Conservation (phyloP, 2,888 invertebrate genomes). For the Hirtodrosophila alboralis region DNA sequence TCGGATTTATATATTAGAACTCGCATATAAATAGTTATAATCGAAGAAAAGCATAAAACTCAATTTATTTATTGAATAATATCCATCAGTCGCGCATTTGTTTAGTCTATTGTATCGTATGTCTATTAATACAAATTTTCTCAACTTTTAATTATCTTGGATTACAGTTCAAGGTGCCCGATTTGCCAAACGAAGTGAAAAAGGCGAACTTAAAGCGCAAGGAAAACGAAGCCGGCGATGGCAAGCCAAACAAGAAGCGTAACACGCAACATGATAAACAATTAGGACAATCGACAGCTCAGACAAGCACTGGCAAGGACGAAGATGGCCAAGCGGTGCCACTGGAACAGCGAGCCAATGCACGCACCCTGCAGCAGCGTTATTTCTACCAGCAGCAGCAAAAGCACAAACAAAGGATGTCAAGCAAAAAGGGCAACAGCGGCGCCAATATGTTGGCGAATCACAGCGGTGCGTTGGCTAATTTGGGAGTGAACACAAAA, state of each 20-base stretch:
- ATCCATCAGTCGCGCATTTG: too few relatives aligned
- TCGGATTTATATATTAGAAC: too few relatives aligned
- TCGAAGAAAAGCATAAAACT: too few relatives aligned
- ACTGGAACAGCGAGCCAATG: constrained; percentile 54
- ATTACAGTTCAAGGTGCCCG: constrained; percentile 78
- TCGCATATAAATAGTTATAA: too few relatives aligned
- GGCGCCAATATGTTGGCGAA: constrained; percentile 35
- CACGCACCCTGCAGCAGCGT: constrained; percentile 63
- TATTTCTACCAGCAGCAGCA: constrained; percentile 76
- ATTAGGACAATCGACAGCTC: constrained; percentile 31
- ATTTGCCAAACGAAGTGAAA: constrained; percentile 72
- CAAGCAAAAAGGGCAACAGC: constrained; percentile 63
- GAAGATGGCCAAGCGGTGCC: constrained; percentile 50
- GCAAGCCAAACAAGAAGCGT: constrained; percentile 62
- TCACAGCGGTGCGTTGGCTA: constrained; percentile 39
- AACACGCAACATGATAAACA: constrained; percentile 58
- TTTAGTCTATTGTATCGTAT: neutral
- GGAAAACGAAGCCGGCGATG: constrained; percentile 58
- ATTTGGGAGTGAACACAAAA: constrained; percentile 46
- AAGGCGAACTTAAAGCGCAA: constrained; percentile 81
- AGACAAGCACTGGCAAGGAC: constrained; percentile 25
- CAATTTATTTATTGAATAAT: too few relatives aligned
- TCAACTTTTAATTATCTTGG: neutral
- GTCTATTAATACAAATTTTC: neutral
- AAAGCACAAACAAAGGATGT: constrained; percentile 72